Evolutionary conservation across 2,113 vertebrate species (phyloP), one percentile per base, ranked within the genome.

Genomic region (Mustelus asterias): DNA sequence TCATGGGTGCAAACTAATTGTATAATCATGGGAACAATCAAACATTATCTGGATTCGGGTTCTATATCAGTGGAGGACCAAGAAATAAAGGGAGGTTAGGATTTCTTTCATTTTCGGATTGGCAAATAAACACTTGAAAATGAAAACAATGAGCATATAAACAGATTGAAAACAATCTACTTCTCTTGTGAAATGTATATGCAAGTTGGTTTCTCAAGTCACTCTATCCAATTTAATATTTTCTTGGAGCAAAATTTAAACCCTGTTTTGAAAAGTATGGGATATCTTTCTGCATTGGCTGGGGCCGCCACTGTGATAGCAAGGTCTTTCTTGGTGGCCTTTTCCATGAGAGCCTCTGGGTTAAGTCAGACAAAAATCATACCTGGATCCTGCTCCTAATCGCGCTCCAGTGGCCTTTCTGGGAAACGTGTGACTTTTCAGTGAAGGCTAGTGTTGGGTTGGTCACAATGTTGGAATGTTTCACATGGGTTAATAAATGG

Each of bases 201-300:
- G 14, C n/a, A 78, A 78, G 72, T 33, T 80, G 10, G 76, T 83
- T 41, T 41, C 37, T 6, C 41, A 83, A 41, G 20, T 20, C 16
- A 83, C 88, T 92, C 4, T 54, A 54, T 92, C 33, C 29, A n/a
- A 7, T 92, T 92, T 92, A 92, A 92, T 92, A 92, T 63, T 92
- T 29, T n/a, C 33, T 63, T n/a, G 29, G 29, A 92, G 33, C 88
- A n/a, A n/a, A 90, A 63, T 90, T n/a, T 11, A 90, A 33, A 90
- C n/a, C 24, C 11, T 26, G 24, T 54, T 54, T 88, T 26, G 20
- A 9, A 63, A 90, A 90, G 54, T 16, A 60, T 33, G n/a, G 29
- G 26, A 90, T 90, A 90, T 16, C 14, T 60, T 63, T 29, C 48
- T 33, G 11, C 58, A 60, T 90, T 58, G 29, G 29, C 26, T 63